Percentiles rank a stretch among this genome's conserved stretches.
These are phyloP conservation scores for Tetanocera ferruginea DNA, from an alignment of 2,888 invertebrate genomes.

Conservation along the genomic window DNA sequence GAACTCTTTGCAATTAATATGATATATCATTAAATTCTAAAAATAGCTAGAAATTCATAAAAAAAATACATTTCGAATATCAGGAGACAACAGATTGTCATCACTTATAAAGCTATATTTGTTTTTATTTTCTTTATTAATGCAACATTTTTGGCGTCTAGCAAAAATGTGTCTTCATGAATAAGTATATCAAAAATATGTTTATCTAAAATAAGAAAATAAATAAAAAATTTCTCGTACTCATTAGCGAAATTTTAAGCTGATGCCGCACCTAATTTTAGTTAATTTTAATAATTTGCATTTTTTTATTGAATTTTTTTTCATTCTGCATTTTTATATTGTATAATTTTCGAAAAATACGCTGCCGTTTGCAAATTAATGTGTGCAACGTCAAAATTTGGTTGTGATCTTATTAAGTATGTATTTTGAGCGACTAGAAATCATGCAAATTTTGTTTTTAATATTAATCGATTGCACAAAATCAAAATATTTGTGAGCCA, in stretches of 20 bases:
- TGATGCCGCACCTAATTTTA: slow-evolving; percentile 10
- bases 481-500: too few species aligned
- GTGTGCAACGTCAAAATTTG: background rate
- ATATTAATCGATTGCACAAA: background rate
- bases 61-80: background rate
- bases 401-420: background rate
- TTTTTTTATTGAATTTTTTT: background rate
- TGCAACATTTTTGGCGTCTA: background rate
- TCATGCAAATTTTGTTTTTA: background rate
- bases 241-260: slow-evolving; percentile 30
- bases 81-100: background rate
- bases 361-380: background rate
- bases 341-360: slow-evolving; percentile 4
- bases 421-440: slow-evolving; percentile 4
- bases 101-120: too few species aligned
- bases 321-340: background rate
- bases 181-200: background rate
- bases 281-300: background rate
- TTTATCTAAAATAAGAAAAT: background rate
- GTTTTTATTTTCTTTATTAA: too few species aligned
- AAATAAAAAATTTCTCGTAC: slow-evolving; percentile 9
- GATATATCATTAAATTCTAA: background rate
- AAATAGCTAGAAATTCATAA: background rate
- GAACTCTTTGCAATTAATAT: too few species aligned
- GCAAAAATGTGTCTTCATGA: background rate